Evolutionary conservation across 2,888 invertebrate species (phyloP), one percentile per base, ranked within the genome.

Genomic region (Hanleya hanleyi): DNA sequence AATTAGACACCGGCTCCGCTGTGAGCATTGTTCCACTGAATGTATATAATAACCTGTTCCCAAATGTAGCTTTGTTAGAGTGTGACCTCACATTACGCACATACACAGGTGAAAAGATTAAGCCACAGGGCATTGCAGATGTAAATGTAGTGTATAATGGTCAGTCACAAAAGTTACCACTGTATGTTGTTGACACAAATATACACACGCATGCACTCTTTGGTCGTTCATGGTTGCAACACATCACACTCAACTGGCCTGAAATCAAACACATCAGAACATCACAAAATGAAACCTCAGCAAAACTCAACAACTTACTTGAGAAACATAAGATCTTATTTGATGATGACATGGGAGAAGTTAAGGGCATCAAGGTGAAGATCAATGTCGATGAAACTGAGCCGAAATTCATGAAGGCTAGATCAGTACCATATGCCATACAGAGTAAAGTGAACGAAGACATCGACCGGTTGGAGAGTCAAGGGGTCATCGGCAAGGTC

Each of bases 341-440:
- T 38, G 33, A 37, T n/a, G 38, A 35, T 7, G 38, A 33, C 12
- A 26, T 68, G 33, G 71, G 69, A 4, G 35, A 33, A 18, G 9
- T 71, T 32, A 69, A 74, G 50, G 65, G 47, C 26, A 36, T 72
- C 3, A n/a, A 33, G 18, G 68, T 57, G 6, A 64, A 73, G 7
- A 38, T 81, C 12, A 61, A 38, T 18, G 32, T 75, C n/a, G 69
- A 69, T 0, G 70, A 70, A 37, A 62, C 72, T 2, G 66, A 35
- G 7, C 77, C 76, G 9, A 75, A 71, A 62, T 82, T 78, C 50
- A 57, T 69, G n/a, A 82, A 82, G 41, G 78, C 81, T 15, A 69
- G 78, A 51, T 57, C 78, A 26, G 77, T 81, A 18, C 77, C 77
- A 18, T 81, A 74, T 61, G 70, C 70, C 22, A 64, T 70, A 51